A percentile compares a stretch with the other conserved stretches of the same genome.
Evolutionary conservation across 2,113 vertebrate genomes (phyloP).

Genomic region (Asarcornis scutulata): DNA sequence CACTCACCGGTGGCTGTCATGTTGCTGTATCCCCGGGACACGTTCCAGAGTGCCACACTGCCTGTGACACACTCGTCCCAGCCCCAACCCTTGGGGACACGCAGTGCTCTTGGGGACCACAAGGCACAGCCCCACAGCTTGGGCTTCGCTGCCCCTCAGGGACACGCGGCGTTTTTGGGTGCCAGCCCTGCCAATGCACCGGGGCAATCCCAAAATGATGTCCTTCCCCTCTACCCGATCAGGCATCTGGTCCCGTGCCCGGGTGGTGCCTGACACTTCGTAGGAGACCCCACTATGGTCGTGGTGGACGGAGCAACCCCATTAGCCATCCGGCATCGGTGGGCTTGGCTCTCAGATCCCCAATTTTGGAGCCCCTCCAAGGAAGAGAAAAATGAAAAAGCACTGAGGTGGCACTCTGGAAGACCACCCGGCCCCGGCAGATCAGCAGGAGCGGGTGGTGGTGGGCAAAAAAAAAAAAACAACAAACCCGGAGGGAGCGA

Average conservation of each 20-base stretch:
- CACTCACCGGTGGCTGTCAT: slow-evolving; percentile 64
- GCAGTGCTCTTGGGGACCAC: neutral
- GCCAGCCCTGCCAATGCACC: neutral
- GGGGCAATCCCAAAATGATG: neutral
- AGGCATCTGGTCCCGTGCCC: neutral
- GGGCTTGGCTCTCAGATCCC: neutral
- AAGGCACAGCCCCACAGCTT: neutral
- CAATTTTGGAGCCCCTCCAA: neutral
- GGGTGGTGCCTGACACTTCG: neutral
- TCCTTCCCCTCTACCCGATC: neutral
- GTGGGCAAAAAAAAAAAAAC: neutral
- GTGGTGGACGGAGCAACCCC: neutral
- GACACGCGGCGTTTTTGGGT: neutral
- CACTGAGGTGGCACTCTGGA: no score
- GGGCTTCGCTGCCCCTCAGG: neutral
- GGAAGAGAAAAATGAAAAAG: neutral
- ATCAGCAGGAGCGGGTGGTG: neutral
- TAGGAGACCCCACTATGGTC: neutral
- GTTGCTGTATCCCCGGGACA: neutral
- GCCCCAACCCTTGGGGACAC: neutral
- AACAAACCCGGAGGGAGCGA: no score
- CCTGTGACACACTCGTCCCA: slow-evolving; percentile 14
- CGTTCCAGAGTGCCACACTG: neutral
- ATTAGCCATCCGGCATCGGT: neutral
- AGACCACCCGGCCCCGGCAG: no score